Base-by-base conservation (phyloP, 2,113 vertebrate genomes). In the Tautogolabrus adspersus region DNA sequence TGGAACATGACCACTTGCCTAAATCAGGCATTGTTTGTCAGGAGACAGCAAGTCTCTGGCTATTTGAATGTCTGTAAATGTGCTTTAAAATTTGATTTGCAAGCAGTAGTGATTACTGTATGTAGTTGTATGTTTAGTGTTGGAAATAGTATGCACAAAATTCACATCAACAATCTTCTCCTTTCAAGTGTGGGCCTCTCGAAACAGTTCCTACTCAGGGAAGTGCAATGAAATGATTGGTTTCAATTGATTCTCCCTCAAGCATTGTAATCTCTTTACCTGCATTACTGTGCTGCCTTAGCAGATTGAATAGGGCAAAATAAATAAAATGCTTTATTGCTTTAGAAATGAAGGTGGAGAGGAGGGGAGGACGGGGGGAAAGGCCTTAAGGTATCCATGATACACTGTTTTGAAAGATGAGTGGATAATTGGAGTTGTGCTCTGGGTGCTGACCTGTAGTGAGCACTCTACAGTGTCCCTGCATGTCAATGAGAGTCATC, bases 241-340 rank as follows among this genome's bases (percentile, higher is more conserved):
- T 78, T 82, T 63, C 81, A 87, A 92, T 77, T 92, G 87, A 92
- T 91, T 92, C 92, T 83, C 87, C 84, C 89, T 82, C 54, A 86
- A 93, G 88, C 90, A 91, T 87, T 92, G 79, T 91, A 89, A 92
- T 91, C 82, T 87, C 83, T 89, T 93, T 90, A 91, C 90, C 85
- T 89, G 86, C 81, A 89, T 77, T 85, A 82, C 87, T 75, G 69
- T 77, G 75, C 73, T 81, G 84, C 79, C 75, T 60, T 76, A 34
- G 69, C 77, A 90, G 84, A 93, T 75, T 89, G 75, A 93, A 90
- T 77, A 76, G 68, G 78, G 69, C 67, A 5, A 92, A 91, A 92
- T 89, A 94, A 91, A 93, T 90, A 88, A 81, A n/a, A 75, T 56
- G 54, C 80, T 89, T 89, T 91, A 90, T 92, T 88, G 88, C 82